Base-by-base conservation (phyloP, 2,888 invertebrate genomes). In the Chelonus formosanus region DNA sequence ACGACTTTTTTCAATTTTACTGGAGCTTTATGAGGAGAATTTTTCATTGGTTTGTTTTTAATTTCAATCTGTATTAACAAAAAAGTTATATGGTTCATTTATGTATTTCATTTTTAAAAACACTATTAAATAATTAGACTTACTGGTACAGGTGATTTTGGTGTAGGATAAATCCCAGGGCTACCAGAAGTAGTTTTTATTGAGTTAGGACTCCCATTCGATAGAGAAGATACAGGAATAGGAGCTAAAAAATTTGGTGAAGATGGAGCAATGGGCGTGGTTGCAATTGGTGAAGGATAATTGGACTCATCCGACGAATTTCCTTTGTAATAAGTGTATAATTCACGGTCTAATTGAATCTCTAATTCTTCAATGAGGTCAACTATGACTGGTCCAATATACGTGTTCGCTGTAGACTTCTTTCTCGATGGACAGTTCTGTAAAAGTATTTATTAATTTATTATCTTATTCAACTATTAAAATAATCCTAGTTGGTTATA, bases 291-390 rank as follows among this genome's bases (percentile, higher is more conserved):
- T 54, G 78, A 55, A 34, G 71, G 55, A 54, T 47, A 53, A 34
- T 31, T 58, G 1, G 62, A 62, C n/a, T 58, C 67, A 32, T 58
- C 75, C 3, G 74, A 70, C 34, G 77, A 74, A 0, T 82, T 76
- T n/a, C 74, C 64, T 35, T 79, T 78, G 55, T 77, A 81, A 66
- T 77, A 80, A 53, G 76, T 74, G 50, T 74, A 75, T 54, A 83
- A 80, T 63, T 84, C 81, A 54, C 78, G 79, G 64, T 84, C 84
- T 32, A 84, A 70, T 53, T 83, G 81, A n/a, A 83, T 88, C 75
- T 90, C 89, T 43, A 91, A 77, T 85, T 91, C 90, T 43, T 89
- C 88, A 57, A 91, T 88, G 67, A 91, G 86, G 74, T 91, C 91
- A 40, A 89, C 89, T 70, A 91, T 90, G 8, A 90, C 88, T 0